phyloP scores from a whole-genome alignment of 1,140 invertebrate species.

The Colletes latitarsis region DNA sequence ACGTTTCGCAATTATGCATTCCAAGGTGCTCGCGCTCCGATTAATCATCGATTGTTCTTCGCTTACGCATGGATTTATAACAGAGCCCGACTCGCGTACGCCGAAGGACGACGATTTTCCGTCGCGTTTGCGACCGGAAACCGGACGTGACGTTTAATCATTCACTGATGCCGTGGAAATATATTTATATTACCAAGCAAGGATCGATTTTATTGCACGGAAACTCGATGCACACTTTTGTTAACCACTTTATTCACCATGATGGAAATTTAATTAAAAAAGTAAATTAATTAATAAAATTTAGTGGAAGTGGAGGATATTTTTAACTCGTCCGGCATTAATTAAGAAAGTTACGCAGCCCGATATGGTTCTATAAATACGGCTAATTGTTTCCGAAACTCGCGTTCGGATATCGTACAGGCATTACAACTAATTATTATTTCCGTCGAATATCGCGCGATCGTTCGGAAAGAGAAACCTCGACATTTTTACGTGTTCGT shows the following conservation, averaged over 20 bases:
- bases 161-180: constrained; percentile 24
- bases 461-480: not conserved
- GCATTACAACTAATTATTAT: not conserved
- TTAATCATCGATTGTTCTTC: constrained; percentile 47
- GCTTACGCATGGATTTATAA: constrained; percentile 31
- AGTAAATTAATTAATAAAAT: not conserved
- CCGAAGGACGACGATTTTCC: constrained; percentile 20
- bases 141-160: constrained; percentile 41
- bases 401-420: not conserved
- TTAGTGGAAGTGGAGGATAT: too few relatives aligned
- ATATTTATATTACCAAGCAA: not conserved
- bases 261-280: not conserved
- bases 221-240: not conserved
- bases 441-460: not conserved
- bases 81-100: not conserved
- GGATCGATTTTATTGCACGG: not conserved
- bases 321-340: not conserved
- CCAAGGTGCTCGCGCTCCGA: constrained; percentile 29
- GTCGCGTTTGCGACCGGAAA: constrained; percentile 34
- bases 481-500: not conserved
- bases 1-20: constrained; percentile 45
- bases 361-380: not conserved
- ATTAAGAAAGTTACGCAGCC: constrained; percentile 6
- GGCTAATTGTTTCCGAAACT: not conserved
- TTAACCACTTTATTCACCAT: too few relatives aligned